Conservation (phyloP, 2,888 invertebrate genomes). For the Oligia latruncula region DNA sequence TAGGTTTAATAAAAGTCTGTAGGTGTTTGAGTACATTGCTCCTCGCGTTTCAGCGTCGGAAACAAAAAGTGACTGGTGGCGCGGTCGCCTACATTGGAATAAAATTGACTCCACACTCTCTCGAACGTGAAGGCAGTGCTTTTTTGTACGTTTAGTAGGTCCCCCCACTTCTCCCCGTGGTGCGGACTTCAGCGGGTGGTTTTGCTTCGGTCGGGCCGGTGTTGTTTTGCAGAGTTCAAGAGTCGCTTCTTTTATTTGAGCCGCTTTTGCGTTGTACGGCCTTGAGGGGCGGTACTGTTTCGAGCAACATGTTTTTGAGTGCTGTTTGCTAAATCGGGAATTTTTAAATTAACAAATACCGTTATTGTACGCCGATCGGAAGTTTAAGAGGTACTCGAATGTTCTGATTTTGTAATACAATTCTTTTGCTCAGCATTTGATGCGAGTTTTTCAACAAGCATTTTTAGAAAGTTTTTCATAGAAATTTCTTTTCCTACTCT, state of each 20-base stretch:
- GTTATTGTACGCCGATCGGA: slow-evolving; percentile 78
- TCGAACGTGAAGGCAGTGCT: slow-evolving; percentile 88
- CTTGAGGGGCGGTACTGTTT: slow-evolving; percentile 86
- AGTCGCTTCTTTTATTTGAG: slow-evolving; percentile 89
- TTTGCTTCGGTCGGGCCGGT: slow-evolving; percentile 89
- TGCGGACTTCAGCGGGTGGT: slow-evolving; percentile 89
- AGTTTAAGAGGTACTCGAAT: slow-evolving; percentile 66
- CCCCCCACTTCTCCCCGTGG: slow-evolving; percentile 76
- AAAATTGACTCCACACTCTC: slow-evolving; percentile 90
- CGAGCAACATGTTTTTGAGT: slow-evolving; percentile 87
- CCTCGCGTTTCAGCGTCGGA: slow-evolving; percentile 89
- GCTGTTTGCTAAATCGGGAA: slow-evolving; percentile 87
- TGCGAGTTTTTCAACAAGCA: slow-evolving; percentile 1
- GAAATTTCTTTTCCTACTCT: slow-evolving; percentile 1
- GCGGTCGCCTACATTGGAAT: slow-evolving; percentile 90
- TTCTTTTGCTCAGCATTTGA: slow-evolving; percentile 26
- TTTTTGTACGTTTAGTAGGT: slow-evolving; percentile 85
- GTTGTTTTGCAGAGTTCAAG: slow-evolving; percentile 90
- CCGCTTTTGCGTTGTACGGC: slow-evolving; percentile 87
- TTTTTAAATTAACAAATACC: slow-evolving; percentile 88
- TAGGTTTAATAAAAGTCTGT: slow-evolving; percentile 88
- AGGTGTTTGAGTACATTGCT: slow-evolving; percentile 89
- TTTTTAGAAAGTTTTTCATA: neutral
- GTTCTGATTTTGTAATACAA: slow-evolving; percentile 42
- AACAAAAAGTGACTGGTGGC: slow-evolving; percentile 89